Conservation (phyloP, 2,113 vertebrate species). For the Haemorhous mexicanus region DNA sequence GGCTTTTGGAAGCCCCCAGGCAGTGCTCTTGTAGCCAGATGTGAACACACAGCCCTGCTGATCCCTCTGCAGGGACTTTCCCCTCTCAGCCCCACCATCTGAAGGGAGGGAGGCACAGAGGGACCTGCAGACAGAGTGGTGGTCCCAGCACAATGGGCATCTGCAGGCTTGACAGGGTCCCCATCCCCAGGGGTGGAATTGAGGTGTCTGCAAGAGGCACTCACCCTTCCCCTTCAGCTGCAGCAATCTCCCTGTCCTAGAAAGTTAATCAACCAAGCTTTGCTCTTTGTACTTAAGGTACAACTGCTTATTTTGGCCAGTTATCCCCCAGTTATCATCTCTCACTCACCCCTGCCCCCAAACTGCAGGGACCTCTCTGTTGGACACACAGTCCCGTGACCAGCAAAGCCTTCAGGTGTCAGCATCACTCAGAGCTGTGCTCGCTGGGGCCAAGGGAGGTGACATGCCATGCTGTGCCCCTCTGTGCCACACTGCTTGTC, state of each 20-base stretch:
- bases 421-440: accelerated
- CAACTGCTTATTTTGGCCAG: not conserved
- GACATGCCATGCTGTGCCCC: not conserved
- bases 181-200: not conserved
- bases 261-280: not conserved
- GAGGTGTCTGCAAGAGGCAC: not conserved
- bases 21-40: not conserved
- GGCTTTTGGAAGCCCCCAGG: not conserved
- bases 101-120: not conserved
- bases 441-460: accelerated
- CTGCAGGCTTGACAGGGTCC: accelerated
- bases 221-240: not conserved
- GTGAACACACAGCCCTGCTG: accelerated
- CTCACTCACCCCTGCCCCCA: accelerated
- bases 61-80: accelerated
- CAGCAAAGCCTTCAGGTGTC: not conserved
- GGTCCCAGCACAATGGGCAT: not conserved
- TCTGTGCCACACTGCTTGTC: not conserved
- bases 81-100: not conserved
- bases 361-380: not conserved
- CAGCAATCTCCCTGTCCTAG: not conserved
- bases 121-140: accelerated
- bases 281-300: not conserved
- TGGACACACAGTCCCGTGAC: accelerated
- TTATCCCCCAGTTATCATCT: not conserved